Evolutionary conservation across 2,113 vertebrate genomes (phyloP), one percentile per base, ranked within the genome.

Genomic region (Sarotherodon lohbergeri): DNA sequence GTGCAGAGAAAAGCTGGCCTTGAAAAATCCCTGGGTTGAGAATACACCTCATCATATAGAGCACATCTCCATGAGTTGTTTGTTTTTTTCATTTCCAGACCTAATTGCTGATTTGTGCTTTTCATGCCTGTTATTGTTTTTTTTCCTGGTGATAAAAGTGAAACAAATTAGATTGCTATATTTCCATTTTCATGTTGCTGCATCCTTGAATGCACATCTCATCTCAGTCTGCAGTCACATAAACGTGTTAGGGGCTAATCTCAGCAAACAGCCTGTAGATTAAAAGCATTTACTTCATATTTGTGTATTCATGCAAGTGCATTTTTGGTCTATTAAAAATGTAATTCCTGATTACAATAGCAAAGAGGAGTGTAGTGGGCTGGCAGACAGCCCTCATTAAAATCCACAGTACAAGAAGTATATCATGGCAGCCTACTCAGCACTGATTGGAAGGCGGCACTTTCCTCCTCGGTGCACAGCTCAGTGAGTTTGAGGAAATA

Each of bases 341-440:
- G 2, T 24, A 83, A 68, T 83, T 89, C 79, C 78, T 88, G 57
- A 84, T 88, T 82, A 80, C 85, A 87, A 61, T 14, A 83, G 82
- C 32, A 8, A 17, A n/a, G 71, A 73, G 48, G 48, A 79, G n/a
- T 83, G 27, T 17, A 81, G 83, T 71, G 86, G 57, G 86, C 81
- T 85, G 87, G 55, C 76, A 89, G 86, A 66, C 83, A 84, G 82
- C 78, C 56, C 56, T 94, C 83, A 87, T 93, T 89, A 76, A 90
- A 66, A 91, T 87, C 83, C 17, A 88, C 79, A 88, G 89, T 22
- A 89, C 89, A 88, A 50, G 6, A 66, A 63, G 83, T 56, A 7
- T 27, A 80, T 89, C 85, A 88, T 48, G 80, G 87, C 91, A 86
- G 85, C 93, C 92, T 89, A 92, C 90, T 92, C 93, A 81, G 81